A percentile compares a stretch with the other conserved stretches of the same genome.
phyloP scores from a whole-genome alignment of 2,888 invertebrate genomes.

The Zaprionus obscuricornis region DNA sequence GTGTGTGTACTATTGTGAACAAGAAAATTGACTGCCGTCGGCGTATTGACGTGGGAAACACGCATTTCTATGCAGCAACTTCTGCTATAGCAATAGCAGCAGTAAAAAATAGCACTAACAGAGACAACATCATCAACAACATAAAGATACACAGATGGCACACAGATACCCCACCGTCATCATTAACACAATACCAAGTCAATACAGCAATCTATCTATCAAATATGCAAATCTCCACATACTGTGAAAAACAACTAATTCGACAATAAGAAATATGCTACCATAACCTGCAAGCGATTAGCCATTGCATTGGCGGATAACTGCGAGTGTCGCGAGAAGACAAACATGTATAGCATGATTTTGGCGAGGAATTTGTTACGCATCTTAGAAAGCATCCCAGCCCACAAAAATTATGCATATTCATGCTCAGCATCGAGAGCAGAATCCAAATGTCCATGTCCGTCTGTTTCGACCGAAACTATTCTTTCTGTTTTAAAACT shows the following conservation, averaged over 20 bases:
- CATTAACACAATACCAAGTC: conserved; percentile 30
- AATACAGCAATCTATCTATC: conserved; percentile 28
- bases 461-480: too few relatives aligned
- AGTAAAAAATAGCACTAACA: conserved; percentile 14
- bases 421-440: too few relatives aligned
- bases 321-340: too few relatives aligned
- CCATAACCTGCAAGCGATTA: conserved; percentile 31
- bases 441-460: too few relatives aligned
- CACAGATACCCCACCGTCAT: conserved; percentile 2
- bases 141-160: neutral
- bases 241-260: too few relatives aligned
- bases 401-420: too few relatives aligned
- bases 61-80: conserved; percentile 39
- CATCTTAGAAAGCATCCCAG: too few relatives aligned
- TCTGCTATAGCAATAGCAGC: conserved; percentile 14
- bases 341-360: too few relatives aligned
- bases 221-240: conserved; percentile 29
- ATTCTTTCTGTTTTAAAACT: too few relatives aligned
- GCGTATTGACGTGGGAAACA: conserved; percentile 37
- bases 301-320: conserved; percentile 11
- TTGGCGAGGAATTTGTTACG: too few relatives aligned
- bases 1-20: conserved; percentile 54
- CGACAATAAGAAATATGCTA: conserved; percentile 35
- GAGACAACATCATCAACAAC: conserved; percentile 5
- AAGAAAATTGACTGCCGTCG: conserved; percentile 72